Evolutionary conservation across 2,888 invertebrate species (phyloP).

Genomic region (Trisateles emortualis): DNA sequence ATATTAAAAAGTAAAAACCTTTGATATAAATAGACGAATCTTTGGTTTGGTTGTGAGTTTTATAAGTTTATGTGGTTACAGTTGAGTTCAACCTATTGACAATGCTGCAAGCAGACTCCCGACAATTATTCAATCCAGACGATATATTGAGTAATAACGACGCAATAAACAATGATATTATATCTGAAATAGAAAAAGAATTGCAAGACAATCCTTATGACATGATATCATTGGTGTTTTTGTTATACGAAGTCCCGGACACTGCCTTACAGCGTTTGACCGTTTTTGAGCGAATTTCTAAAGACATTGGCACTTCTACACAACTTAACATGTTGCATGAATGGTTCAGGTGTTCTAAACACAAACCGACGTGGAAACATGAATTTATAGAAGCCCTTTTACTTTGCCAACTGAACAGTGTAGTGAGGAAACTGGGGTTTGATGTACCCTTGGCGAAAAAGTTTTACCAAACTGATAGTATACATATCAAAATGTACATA

Average conservation of each 20-base stretch:
- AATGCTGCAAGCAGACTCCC: constrained; percentile 61
- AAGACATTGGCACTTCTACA: constrained; percentile 54
- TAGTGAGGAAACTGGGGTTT: constrained; percentile 74
- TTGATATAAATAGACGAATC: too few relatives aligned
- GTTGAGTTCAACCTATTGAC: constrained; percentile 16
- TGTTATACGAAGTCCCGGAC: constrained; percentile 75
- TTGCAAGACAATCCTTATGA: constrained; percentile 66
- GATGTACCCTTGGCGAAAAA: constrained; percentile 60
- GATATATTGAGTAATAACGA: constrained; percentile 55
- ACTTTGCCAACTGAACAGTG: constrained; percentile 68
- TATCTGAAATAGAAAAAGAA: constrained; percentile 73
- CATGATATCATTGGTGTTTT: constrained; percentile 75
- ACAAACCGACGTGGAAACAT: constrained; percentile 67
- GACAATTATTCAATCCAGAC: constrained; percentile 28
- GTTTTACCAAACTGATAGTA: constrained; percentile 63
- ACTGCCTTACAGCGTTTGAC: constrained; percentile 74
- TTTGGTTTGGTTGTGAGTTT: too few relatives aligned
- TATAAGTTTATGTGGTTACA: neutral
- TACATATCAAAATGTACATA: constrained; percentile 57
- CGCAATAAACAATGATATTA: constrained; percentile 62
- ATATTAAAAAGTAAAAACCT: too few relatives aligned
- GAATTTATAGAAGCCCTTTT: constrained; percentile 78
- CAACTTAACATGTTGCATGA: constrained; percentile 70
- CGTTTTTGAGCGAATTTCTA: constrained; percentile 69
- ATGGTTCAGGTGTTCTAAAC: constrained; percentile 71